Percentiles rank a stretch among this genome's conserved stretches.
Evolutionary conservation across 2,113 vertebrate genomes (phyloP).

Genomic region (Condylura cristata): DNA sequence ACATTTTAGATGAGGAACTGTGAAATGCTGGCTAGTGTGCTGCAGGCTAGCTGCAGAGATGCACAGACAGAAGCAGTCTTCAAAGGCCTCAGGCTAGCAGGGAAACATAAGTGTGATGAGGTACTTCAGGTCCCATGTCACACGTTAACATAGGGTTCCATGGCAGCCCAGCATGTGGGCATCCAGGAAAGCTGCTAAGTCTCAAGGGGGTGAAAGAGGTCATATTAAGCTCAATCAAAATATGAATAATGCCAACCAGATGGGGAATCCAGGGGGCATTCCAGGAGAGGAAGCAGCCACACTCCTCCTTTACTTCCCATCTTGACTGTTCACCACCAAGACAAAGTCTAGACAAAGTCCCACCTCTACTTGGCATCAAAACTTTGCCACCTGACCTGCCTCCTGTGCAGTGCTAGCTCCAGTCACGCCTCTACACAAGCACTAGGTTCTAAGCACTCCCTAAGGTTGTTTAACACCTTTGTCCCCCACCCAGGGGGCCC

Average conservation of each 20-base stretch:
- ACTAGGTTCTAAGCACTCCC: background rate
- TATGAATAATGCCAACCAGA: background rate
- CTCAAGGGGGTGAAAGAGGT: background rate
- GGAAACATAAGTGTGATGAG: fast-evolving
- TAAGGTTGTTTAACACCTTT: background rate
- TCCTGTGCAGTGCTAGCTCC: background rate
- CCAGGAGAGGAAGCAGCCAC: background rate
- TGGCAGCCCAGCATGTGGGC: no score
- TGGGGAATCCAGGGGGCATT: background rate
- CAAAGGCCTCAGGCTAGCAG: background rate
- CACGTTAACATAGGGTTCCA: background rate
- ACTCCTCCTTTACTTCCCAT: background rate
- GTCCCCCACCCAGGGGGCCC: no score
- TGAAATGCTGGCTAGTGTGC: background rate
- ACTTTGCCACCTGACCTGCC: background rate
- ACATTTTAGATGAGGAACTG: background rate
- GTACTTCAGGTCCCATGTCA: background rate
- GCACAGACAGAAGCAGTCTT: background rate
- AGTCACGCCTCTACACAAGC: background rate
- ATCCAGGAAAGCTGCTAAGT: background rate
- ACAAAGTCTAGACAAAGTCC: background rate
- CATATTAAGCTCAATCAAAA: background rate
- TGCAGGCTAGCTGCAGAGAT: no score
- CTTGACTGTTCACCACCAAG: background rate
- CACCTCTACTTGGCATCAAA: background rate